A percentile compares a stretch with the other conserved stretches of the same genome.
Evolutionary conservation across 1,140 invertebrate species (phyloP).

Genomic region (Drosophila micromelanica): DNA sequence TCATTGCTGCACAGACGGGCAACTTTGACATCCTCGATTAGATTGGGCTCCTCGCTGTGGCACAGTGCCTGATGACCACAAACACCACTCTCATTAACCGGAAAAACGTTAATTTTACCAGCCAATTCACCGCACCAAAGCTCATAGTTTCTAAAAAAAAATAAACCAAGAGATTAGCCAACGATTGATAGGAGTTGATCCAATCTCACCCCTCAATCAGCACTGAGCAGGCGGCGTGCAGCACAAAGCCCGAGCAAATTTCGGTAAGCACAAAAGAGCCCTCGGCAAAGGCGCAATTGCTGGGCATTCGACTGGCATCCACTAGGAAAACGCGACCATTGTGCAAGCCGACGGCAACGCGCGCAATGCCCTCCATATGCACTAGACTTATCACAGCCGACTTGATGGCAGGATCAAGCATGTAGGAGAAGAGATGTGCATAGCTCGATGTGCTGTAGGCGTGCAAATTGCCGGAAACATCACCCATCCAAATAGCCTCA

Average conservation of each 20-base stretch:
- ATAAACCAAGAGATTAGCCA: not conserved
- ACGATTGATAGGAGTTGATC: not conserved
- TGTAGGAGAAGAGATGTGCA: slow-evolving; percentile 86
- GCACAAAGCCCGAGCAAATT: slow-evolving; percentile 87
- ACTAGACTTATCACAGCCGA: slow-evolving; percentile 88
- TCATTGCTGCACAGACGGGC: slow-evolving; percentile 87
- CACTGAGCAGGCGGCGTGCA: slow-evolving; percentile 87
- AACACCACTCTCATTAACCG: slow-evolving; percentile 86
- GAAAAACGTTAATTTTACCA: slow-evolving; percentile 90
- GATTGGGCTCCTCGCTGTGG: slow-evolving; percentile 79
- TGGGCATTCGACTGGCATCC: slow-evolving; percentile 87
- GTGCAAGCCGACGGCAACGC: slow-evolving; percentile 90
- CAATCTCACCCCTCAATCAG: slow-evolving; percentile 84
- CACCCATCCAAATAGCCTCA: slow-evolving; percentile 93
- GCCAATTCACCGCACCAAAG: slow-evolving; percentile 92
- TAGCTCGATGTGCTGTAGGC: slow-evolving; percentile 88
- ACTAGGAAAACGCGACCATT: slow-evolving; percentile 92
- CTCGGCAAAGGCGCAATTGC: slow-evolving; percentile 87
- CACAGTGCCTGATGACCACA: slow-evolving; percentile 85
- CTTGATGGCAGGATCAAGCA: slow-evolving; percentile 85
- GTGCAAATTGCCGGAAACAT: slow-evolving; percentile 91
- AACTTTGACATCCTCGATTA: slow-evolving; percentile 86
- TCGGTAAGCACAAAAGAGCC: slow-evolving; percentile 91
- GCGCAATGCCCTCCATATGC: slow-evolving; percentile 87
- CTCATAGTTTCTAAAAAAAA: slow-evolving; percentile 85